These are phyloP conservation scores for Rhizomys pruinosus DNA, from an alignment of 2,113 vertebrate genomes.

Conservation along the genomic window DNA sequence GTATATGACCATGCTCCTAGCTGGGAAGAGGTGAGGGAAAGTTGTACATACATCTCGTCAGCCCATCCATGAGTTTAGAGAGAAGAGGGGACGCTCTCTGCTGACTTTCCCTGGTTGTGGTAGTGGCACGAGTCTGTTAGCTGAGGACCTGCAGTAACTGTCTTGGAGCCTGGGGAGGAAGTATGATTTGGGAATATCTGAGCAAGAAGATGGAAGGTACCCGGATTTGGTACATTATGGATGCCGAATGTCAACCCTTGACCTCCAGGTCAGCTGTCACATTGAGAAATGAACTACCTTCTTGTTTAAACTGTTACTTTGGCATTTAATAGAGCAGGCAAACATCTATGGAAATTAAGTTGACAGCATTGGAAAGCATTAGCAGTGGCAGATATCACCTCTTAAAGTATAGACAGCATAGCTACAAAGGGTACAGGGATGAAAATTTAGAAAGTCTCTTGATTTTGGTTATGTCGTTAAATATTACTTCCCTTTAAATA, in stretches of 20 bases:
- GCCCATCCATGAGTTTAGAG: background rate
- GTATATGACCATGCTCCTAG: background rate
- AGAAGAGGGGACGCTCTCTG: background rate
- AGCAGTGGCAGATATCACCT: background rate
- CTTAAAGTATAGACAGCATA: background rate
- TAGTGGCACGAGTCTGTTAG: rapidly evolving
- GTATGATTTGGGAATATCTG: background rate
- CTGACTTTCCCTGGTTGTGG: background rate
- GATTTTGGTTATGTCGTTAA: background rate
- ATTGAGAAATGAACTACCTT: background rate
- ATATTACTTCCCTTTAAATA: constrained; percentile 16
- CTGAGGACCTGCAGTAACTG: background rate
- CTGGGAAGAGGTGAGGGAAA: background rate
- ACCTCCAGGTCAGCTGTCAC: background rate
- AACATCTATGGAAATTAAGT: background rate
- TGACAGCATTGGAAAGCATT: background rate
- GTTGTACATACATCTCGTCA: background rate
- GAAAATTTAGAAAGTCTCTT: background rate
- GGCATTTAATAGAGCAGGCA: background rate
- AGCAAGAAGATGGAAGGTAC: background rate
- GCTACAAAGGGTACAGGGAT: background rate
- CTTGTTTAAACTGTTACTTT: background rate
- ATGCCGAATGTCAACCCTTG: background rate
- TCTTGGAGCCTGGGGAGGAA: background rate
- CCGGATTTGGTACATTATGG: background rate